A percentile compares a stretch with the other conserved stretches of the same genome.
These are phyloP conservation scores for Rapana venosa DNA, from an alignment of 2,888 invertebrate genomes.

Conservation along the genomic window DNA sequence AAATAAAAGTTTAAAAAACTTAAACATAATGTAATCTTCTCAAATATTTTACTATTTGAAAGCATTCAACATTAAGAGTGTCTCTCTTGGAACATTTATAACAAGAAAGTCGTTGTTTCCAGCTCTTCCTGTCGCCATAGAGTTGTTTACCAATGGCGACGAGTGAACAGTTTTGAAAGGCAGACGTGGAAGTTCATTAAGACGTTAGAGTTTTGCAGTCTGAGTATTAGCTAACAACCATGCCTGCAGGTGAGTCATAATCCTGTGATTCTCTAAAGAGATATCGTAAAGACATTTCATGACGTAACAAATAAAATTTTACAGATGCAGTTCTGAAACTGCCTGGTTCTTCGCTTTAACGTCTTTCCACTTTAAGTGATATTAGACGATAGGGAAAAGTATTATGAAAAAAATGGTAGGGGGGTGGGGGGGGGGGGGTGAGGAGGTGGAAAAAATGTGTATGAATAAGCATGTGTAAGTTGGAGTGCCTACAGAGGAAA, in stretches of 20 bases:
- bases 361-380: too few relatives aligned
- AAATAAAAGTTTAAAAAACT: neutral
- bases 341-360: too few relatives aligned
- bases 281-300: too few relatives aligned
- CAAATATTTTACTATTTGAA: neutral
- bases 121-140: conserved; percentile 48
- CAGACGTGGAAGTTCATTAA: neutral
- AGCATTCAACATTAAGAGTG: neutral
- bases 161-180: conserved; percentile 8
- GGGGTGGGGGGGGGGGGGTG: too few relatives aligned
- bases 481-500: too few relatives aligned
- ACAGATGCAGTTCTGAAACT: too few relatives aligned
- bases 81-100: neutral
- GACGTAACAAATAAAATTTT: too few relatives aligned
- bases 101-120: neutral
- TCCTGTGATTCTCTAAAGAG: too few relatives aligned
- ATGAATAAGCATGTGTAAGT: too few relatives aligned
- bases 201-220: neutral
- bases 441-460: too few relatives aligned
- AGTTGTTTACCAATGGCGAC: conserved; percentile 64
- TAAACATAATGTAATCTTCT: neutral
- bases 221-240: neutral
- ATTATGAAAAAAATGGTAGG: too few relatives aligned
- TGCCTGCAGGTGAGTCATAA: conserved; percentile 13
- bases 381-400: too few relatives aligned